phyloP scores from a whole-genome alignment of 2,113 vertebrate genomes.

The Peucedramus taeniatus region DNA sequence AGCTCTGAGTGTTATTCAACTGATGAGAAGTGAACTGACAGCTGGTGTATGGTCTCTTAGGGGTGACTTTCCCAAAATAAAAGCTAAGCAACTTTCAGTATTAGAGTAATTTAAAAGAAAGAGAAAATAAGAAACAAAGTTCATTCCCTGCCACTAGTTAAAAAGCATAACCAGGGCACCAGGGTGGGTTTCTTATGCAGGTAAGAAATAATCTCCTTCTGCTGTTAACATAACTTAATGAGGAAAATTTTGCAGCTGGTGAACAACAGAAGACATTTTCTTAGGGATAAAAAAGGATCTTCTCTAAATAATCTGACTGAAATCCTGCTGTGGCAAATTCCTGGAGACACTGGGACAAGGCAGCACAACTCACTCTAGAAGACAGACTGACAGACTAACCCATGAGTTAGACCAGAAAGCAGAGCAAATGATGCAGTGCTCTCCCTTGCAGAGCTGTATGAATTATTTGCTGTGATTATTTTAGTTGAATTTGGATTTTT shows the following conservation, averaged over 20 bases:
- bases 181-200: neutral
- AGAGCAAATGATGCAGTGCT: neutral
- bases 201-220: neutral
- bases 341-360: neutral
- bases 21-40: neutral
- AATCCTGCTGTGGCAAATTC: neutral
- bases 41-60: neutral
- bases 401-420: neutral
- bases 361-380: neutral
- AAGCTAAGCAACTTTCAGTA: neutral
- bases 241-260: neutral
- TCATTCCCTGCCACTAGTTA: neutral
- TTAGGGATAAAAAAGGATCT: neutral
- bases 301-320: neutral
- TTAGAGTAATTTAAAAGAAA: neutral
- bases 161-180: neutral
- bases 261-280: neutral
- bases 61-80: neutral
- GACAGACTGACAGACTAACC: neutral
- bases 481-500: neutral
- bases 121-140: neutral
- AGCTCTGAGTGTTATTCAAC: neutral
- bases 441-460: neutral
- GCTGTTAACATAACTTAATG: neutral
- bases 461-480: neutral